phyloP scores from a whole-genome alignment of 2,888 invertebrate species.

The Cantharis nigra region DNA sequence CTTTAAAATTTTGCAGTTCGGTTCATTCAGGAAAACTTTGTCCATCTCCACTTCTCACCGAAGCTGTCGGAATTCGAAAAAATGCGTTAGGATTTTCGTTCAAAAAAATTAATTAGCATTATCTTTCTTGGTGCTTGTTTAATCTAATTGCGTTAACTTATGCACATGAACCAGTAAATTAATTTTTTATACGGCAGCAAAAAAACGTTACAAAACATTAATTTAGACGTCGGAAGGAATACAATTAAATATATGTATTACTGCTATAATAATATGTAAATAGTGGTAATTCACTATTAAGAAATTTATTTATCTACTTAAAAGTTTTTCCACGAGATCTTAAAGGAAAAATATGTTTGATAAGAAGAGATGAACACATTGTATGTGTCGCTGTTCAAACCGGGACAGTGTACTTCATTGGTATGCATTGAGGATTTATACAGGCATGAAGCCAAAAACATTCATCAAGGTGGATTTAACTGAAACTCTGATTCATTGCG shows the following conservation, averaged over 20 bases:
- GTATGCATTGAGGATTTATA: slow-evolving; percentile 60
- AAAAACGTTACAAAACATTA: background rate
- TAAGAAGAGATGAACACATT: slow-evolving; percentile 42
- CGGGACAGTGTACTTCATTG: slow-evolving; percentile 56
- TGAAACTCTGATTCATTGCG: slow-evolving; percentile 59
- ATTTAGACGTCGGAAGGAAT: background rate
- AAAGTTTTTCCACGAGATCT: slow-evolving; percentile 19
- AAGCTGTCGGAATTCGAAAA: background rate
- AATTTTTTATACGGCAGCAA: background rate
- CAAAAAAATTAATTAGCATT: background rate
- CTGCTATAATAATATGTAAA: background rate
- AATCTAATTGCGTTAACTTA: background rate
- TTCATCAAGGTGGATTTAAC: slow-evolving; percentile 60
- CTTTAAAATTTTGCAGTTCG: no score
- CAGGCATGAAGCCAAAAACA: slow-evolving; percentile 59
- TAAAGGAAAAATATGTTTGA: slow-evolving; percentile 23
- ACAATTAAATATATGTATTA: background rate
- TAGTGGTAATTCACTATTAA: slow-evolving; percentile 5
- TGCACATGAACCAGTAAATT: background rate
- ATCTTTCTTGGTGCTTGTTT: background rate
- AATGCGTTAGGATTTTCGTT: background rate
- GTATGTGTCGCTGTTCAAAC: slow-evolving; percentile 47
- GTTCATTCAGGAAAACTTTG: no score
- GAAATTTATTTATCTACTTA: slow-evolving; percentile 8
- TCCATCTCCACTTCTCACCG: background rate